Evolutionary conservation across 2,888 invertebrate species (phyloP).

Genomic region (Coremacera marginata): DNA sequence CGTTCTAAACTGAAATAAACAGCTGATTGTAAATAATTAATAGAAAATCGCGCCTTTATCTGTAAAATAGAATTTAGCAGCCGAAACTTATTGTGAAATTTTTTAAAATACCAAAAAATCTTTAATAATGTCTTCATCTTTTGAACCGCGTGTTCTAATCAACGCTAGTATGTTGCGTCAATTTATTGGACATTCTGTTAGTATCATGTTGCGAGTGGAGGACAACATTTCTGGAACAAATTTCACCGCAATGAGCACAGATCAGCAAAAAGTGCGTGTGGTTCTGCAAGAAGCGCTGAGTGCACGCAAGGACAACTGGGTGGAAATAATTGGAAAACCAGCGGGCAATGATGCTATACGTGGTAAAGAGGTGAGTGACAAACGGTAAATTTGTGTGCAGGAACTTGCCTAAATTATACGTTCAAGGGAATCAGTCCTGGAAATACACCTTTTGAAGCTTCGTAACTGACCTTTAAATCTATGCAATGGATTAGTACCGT

Average conservation of each 20-base stretch:
- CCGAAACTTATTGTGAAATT: neutral
- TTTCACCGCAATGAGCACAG: constrained; percentile 58
- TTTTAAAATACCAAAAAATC: no score
- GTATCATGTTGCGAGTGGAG: constrained; percentile 64
- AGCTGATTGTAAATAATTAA: neutral
- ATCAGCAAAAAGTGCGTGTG: constrained; percentile 60
- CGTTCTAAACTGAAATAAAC: neutral
- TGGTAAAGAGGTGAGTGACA: constrained; percentile 60
- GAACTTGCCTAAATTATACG: no score
- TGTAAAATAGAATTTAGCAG: neutral
- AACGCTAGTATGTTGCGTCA: constrained; percentile 63
- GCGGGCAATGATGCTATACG: constrained; percentile 56
- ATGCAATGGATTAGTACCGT: no score
- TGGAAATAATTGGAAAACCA: constrained; percentile 65
- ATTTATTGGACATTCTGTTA: constrained; percentile 60
- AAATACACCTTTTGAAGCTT: no score
- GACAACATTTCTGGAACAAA: constrained; percentile 54
- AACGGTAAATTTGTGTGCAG: no score
- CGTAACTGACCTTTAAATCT: no score
- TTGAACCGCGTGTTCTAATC: constrained; percentile 60
- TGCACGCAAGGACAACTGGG: constrained; percentile 60
- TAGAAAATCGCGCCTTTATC: neutral
- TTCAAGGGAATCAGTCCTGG: no score
- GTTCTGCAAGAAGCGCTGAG: constrained; percentile 55
- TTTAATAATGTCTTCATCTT: constrained; percentile 58